Evolutionary conservation across 2,113 vertebrate genomes (phyloP).

Genomic region (Atrichornis clamosus): DNA sequence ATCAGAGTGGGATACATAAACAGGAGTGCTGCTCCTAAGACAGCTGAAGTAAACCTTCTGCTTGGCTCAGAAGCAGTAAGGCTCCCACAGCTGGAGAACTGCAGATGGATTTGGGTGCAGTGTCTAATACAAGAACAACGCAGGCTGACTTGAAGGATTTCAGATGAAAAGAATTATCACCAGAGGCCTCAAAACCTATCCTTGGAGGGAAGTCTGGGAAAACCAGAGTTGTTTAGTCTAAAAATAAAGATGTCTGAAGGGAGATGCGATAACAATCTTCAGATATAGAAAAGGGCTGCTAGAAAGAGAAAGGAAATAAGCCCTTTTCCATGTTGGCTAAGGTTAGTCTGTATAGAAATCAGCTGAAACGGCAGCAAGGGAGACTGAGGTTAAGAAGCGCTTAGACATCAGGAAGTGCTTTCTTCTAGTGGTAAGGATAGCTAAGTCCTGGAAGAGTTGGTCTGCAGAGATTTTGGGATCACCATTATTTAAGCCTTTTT

Average conservation of each 20-base stretch:
- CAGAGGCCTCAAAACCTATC: neutral
- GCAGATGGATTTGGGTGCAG: accelerated
- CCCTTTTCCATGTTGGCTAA: neutral
- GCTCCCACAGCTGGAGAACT: neutral
- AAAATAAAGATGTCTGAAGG: slow-evolving; percentile 49
- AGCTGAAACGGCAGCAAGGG: neutral
- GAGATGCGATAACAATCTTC: neutral
- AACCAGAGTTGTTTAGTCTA: slow-evolving; percentile 30
- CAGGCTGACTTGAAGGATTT: neutral
- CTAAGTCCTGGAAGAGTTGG: neutral
- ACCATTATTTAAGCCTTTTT: neutral
- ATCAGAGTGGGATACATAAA: neutral
- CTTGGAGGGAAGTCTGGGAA: neutral
- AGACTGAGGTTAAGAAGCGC: neutral
- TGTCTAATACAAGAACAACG: neutral
- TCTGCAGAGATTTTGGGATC: neutral
- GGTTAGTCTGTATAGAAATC: neutral
- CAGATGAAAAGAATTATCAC: slow-evolving; percentile 38
- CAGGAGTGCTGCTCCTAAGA: neutral
- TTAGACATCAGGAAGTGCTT: neutral
- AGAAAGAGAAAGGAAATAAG: slow-evolving; percentile 24
- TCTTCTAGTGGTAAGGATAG: neutral
- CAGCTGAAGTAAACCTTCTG: neutral
- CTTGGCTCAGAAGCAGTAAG: neutral
- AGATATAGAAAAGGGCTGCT: neutral